These are phyloP conservation scores for Pseudanteris insignis DNA, from an alignment of 2,888 invertebrate species.

Conservation along the genomic window DNA sequence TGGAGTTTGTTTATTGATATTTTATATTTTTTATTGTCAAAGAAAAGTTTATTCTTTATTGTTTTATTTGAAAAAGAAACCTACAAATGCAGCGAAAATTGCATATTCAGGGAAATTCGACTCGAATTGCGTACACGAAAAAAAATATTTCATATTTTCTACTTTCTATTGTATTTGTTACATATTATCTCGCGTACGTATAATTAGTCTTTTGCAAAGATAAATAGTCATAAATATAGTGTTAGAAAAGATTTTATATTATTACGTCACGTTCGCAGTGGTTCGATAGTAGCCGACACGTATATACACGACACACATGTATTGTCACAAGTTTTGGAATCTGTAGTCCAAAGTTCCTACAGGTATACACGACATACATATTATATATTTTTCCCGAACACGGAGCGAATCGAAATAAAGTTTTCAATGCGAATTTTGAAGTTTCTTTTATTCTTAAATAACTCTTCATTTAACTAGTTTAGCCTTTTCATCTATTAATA, in stretches of 20 bases:
- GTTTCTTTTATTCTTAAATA: no score
- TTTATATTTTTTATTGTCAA: not conserved
- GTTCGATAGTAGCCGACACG: conserved; percentile 44
- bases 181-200: conserved; percentile 54
- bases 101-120: conserved; percentile 31
- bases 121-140: conserved; percentile 23
- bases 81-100: conserved; percentile 12
- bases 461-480: conserved; percentile 38
- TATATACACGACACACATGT: conserved; percentile 37
- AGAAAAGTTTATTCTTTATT: not conserved
- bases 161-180: conserved; percentile 65
- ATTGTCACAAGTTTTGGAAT: conserved; percentile 48
- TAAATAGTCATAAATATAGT: conserved; percentile 47
- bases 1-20: not conserved
- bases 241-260: conserved; percentile 52
- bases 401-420: conserved; percentile 64
- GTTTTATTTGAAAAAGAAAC: not conserved
- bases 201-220: conserved; percentile 48
- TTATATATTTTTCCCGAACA: conserved; percentile 62
- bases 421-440: conserved; percentile 53
- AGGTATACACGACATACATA: conserved; percentile 58
- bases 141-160: conserved; percentile 49
- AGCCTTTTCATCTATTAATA: conserved; percentile 60
- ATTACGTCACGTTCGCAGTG: conserved; percentile 47
- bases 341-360: conserved; percentile 65